Evolutionary conservation across 2,888 invertebrate species (phyloP).

Genomic region (Chrysodeixis includens): DNA sequence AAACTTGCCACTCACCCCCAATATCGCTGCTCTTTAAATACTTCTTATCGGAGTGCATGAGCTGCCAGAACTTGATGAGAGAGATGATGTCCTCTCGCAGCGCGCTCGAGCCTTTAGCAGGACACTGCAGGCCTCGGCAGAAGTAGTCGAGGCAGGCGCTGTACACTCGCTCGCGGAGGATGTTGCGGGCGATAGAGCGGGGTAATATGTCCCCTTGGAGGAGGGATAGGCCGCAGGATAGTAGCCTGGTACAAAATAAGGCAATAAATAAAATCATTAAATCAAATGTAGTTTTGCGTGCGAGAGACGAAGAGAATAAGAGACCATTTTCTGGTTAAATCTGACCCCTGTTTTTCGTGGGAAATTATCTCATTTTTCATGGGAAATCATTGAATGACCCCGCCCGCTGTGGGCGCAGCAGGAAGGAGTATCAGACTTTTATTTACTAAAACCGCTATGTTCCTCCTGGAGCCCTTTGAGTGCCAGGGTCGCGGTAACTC

Average conservation of each 20-base stretch:
- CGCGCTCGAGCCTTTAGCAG: slow-evolving; percentile 93
- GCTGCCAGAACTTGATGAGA: slow-evolving; percentile 98
- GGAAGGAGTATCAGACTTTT: too few relatives aligned
- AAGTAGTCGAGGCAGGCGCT: slow-evolving; percentile 98
- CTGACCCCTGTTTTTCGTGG: too few relatives aligned
- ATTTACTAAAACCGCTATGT: too few relatives aligned
- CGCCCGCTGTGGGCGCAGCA: too few relatives aligned
- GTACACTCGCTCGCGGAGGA: slow-evolving; percentile 98
- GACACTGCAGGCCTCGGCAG: slow-evolving; percentile 96
- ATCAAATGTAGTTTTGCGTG: too few relatives aligned
- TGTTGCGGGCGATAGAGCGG: slow-evolving; percentile 96
- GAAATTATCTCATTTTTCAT: too few relatives aligned
- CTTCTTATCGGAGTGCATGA: slow-evolving; percentile 98
- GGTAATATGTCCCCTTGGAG: slow-evolving; percentile 97
- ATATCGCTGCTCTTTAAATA: slow-evolving; percentile 95
- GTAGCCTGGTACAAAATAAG: slow-evolving; percentile 86
- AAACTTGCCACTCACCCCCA: slow-evolving; percentile 86
- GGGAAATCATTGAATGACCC: too few relatives aligned
- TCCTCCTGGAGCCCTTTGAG: too few relatives aligned
- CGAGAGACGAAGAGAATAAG: too few relatives aligned
- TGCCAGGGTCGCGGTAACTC: too few relatives aligned
- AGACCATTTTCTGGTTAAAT: too few relatives aligned
- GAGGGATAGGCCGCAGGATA: slow-evolving; percentile 97
- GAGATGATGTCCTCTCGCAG: slow-evolving; percentile 96
- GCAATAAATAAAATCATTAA: neutral